Base-by-base conservation (phyloP, 2,113 vertebrate species). In the Illadopsis cleaveri region DNA sequence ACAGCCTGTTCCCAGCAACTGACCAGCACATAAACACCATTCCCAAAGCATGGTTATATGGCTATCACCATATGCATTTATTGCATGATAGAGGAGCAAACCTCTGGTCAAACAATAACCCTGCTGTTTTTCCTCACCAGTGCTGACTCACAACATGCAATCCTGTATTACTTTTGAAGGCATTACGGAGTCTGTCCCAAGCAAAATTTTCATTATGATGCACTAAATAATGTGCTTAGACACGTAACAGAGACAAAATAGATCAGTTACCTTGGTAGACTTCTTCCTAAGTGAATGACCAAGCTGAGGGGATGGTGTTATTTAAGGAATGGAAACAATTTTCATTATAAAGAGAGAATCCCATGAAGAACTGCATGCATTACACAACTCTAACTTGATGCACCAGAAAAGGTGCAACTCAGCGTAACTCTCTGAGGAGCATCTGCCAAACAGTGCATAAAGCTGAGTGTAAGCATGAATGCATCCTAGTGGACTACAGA, bases 331-430 rank as follows among this genome's bases (percentile, higher is more conserved):
- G 10, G 17, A 42, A 33, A 60, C 40, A 56, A 6, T 18, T 48
- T 42, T 48, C 48, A 20, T 62, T 5, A 3, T 24, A 50, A 86
- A 58, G 69, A 79, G 45, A 88, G 25, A 77, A 44, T 53, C 50
- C 25, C 45, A 27, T 3, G 6, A 92, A 66, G 76, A 82, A 35
- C 15, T 50, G 35, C 5, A 45, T 4, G 8, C n/a, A 66, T 8
- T 8, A 66, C 30, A 60, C 58, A 86, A 50, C 58, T 21, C 48
- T 54, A 45, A 71, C 73, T 30, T 35, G 20, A 64, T n/a, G 48
- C 87, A 73, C 45, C 31, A 86, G 76, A 88, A 83, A 90, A 95
- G 60, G 38, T 86, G 62, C 82, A 81, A 62, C 38, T 90, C 22
- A 15, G 75, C 6, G 0, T 35, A 86, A 77, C 50, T 53, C 62